Conservation (phyloP, 2,797 vertebrate genomes). For the Pseudomugil tenellus region DNA sequence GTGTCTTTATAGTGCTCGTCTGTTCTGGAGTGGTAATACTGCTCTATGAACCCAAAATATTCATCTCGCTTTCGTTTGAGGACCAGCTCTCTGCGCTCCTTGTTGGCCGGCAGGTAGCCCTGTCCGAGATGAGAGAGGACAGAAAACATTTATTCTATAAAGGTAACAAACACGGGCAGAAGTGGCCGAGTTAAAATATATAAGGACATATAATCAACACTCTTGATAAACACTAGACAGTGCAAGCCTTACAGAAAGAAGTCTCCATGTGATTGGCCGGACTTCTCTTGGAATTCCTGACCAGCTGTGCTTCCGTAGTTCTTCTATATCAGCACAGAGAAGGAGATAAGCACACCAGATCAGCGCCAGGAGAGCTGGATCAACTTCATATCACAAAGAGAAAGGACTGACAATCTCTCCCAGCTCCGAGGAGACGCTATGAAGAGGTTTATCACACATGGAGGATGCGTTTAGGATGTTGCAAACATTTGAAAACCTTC, state of each 20-base stretch:
- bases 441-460: no score
- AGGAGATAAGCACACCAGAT: not conserved
- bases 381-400: no score
- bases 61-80: constrained; percentile 94
- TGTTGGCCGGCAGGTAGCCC: constrained; percentile 97
- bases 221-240: no score
- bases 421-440: no score
- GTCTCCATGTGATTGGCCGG: constrained; percentile 95
- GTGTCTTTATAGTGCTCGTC: constrained; percentile 97
- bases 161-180: not conserved
- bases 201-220: no score
- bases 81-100: constrained; percentile 91
- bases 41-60: constrained; percentile 97
- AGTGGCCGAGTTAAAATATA: constrained; percentile 32
- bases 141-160: not conserved
- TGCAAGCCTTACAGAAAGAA: constrained; percentile 90
- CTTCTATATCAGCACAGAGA: constrained; percentile 82
- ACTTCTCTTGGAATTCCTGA: constrained; percentile 95
- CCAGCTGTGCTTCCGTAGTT: constrained; percentile 97
- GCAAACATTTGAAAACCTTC: no score
- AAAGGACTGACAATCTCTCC: no score
- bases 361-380: not conserved
- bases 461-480: no score
- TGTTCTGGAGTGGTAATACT: constrained; percentile 97
- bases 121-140: constrained; percentile 51